A percentile compares a stretch with the other conserved stretches of the same genome.
phyloP scores from a whole-genome alignment of 1,140 invertebrate species.

The Mesaphorura yosii region DNA sequence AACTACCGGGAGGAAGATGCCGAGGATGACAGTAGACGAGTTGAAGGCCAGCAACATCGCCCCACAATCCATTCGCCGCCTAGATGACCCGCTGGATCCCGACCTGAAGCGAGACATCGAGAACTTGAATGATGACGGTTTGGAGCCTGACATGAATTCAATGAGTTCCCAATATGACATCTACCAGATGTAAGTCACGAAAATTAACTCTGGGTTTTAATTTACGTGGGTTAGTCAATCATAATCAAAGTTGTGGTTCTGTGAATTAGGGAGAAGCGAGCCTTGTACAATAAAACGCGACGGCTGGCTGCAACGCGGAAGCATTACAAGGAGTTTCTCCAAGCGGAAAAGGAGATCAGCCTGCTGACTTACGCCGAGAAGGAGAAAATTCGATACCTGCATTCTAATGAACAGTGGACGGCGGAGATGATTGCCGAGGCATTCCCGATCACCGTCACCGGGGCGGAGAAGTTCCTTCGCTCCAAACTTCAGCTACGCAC shows the following conservation, averaged over 20 bases:
- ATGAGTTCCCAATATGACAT: not conserved
- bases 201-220: too few relatives aligned
- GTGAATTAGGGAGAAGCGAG: not conserved
- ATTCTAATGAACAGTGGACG: constrained; percentile 57
- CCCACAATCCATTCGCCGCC: too few relatives aligned
- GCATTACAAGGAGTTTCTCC: constrained; percentile 50
- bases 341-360: constrained; percentile 43
- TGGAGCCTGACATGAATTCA: not conserved
- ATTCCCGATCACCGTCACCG: constrained; percentile 58
- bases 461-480: constrained; percentile 15
- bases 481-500: not conserved
- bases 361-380: constrained; percentile 74
- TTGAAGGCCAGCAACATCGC: too few relatives aligned
- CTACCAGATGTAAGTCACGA: not conserved
- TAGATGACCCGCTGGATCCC: too few relatives aligned
- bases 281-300: not conserved
- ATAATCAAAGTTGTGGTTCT: not conserved
- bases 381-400: constrained; percentile 61
- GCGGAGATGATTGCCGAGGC: constrained; percentile 57
- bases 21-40: not conserved
- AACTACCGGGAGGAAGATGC: not conserved
- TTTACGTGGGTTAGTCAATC: too few relatives aligned
- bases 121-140: not conserved
- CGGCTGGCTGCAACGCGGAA: too few relatives aligned
- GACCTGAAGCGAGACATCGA: not conserved